Evolutionary conservation across 2,797 vertebrate species (phyloP).

Genomic region (Gadopsis marmoratus): DNA sequence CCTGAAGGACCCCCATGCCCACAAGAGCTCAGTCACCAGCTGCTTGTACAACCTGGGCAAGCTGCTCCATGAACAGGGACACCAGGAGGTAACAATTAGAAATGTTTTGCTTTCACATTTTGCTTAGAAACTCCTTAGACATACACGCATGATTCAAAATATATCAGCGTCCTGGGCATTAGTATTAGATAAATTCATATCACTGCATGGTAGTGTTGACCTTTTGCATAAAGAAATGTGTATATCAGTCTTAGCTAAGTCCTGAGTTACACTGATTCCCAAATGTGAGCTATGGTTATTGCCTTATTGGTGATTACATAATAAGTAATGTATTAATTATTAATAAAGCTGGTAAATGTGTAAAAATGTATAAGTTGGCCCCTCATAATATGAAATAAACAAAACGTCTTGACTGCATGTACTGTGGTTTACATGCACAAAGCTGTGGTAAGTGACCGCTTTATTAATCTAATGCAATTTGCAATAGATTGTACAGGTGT

Average conservation of each 20-base stretch:
- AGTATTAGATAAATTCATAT: background rate
- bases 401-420: too few relatives aligned
- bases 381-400: too few relatives aligned
- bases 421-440: background rate
- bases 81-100: constrained; percentile 89
- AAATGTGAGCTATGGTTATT: background rate
- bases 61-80: constrained; percentile 96
- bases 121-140: background rate
- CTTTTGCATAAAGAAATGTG: background rate
- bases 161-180: background rate
- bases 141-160: background rate
- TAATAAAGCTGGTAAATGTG: background rate
- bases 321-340: background rate
- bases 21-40: constrained; percentile 98
- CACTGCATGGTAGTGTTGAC: background rate
- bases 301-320: background rate
- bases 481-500: background rate
- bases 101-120: background rate
- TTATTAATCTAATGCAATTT: background rate
- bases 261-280: background rate
- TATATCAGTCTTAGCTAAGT: background rate
- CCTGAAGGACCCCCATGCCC: constrained; percentile 98
- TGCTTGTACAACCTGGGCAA: constrained; percentile 99
- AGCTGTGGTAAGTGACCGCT: background rate
- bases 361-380: background rate